A percentile compares a stretch with the other conserved stretches of the same genome.
Evolutionary conservation across 2,113 vertebrate genomes (phyloP).

Genomic region (Arizona elegans): DNA sequence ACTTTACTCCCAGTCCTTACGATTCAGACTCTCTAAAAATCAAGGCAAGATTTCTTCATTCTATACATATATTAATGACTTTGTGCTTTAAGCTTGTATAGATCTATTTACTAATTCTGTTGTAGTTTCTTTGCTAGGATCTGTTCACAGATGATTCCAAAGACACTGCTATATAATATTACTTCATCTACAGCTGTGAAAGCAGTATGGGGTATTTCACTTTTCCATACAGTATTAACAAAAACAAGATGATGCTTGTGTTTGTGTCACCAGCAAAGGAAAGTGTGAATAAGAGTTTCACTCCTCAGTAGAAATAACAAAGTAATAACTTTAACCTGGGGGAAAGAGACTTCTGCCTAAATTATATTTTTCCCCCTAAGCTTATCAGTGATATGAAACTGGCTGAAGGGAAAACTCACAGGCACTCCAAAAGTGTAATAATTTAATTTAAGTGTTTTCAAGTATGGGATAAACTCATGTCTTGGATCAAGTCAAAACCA

Average conservation of each 20-base stretch:
- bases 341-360: neutral
- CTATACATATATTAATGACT: neutral
- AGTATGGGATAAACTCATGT: neutral
- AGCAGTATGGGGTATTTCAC: neutral
- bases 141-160: neutral
- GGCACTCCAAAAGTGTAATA: neutral
- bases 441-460: neutral
- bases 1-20: slow-evolving; percentile 90
- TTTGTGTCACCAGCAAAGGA: neutral
- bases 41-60: slow-evolving; percentile 70
- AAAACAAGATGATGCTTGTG: neutral
- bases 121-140: neutral
- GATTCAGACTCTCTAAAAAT: slow-evolving; percentile 92
- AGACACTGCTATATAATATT: neutral
- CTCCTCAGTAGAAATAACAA: neutral
- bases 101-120: fast-evolving
- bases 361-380: neutral
- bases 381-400: neutral
- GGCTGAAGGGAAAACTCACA: neutral
- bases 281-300: neutral
- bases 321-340: slow-evolving; percentile 9
- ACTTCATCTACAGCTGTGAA: neutral
- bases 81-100: neutral
- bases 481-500: neutral
- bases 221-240: neutral